Base-by-base conservation (phyloP, 23 tunicate genomes). In the Trididemnum miniatum region DNA sequence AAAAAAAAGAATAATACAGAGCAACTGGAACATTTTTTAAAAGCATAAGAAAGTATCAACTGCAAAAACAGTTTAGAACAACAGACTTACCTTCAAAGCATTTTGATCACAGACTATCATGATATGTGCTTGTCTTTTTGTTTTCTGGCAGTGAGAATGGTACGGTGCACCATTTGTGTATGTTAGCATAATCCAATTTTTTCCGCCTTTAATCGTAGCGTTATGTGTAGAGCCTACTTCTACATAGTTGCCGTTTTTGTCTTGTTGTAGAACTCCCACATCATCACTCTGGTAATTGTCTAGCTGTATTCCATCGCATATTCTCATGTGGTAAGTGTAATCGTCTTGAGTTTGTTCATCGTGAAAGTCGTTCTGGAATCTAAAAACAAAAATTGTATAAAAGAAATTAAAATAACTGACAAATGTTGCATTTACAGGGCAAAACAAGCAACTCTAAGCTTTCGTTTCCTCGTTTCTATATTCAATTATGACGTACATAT, bases 101-200 rank as follows among this genome's bases (percentile, higher is more conserved):
- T 85, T 20, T 63, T 82, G 89, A 44, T 84, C 83, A 74, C 96
- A 90, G 0, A 84, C 82, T 62, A 90, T 80, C 88, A 90, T 84
- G 1, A 90, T 54, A 49, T 90, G 96, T 1, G 96, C 96, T 64
- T 90, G 96, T 65, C 96, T 73, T 75, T 34, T 57, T 22, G 34
- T 1, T 80, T 1, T 65, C 20, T 34, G 35, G 57, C 96, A 90
- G 49, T 90, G 96, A 12, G 57, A 9, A 57, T 50, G 0, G 59
- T 90, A 90, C 2, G 71, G 26, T 22, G 85, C 89, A 25, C 96
- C 96, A 64, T 76, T 35, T 37, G 49, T 65, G 72, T 84, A 90
- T 1, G 96, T 90, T n/a, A 90, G 72, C 96, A 90, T 90, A 20
- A 90, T 84, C 96, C 96, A 90, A 35, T 90, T 83, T 35, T 77